A percentile compares a stretch with the other conserved stretches of the same genome.
phyloP scores from a whole-genome alignment of 2,797 vertebrate species.

The Crypturellus tataupa region DNA sequence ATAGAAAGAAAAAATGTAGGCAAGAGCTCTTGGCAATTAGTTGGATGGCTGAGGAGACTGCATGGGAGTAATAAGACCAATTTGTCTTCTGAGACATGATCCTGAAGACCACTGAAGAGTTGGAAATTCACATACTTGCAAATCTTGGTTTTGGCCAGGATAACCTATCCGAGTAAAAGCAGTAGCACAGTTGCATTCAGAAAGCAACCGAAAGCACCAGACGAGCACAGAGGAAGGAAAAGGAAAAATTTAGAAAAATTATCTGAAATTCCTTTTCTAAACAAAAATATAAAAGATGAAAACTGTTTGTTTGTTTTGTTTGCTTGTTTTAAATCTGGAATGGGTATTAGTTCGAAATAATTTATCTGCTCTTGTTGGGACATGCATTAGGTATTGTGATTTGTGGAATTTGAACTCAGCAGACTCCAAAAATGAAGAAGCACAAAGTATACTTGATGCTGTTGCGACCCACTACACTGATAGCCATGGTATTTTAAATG shows the following conservation, averaged over 20 bases:
- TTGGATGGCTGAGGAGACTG: not conserved
- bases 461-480: not conserved
- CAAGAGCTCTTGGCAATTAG: not conserved
- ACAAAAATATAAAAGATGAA: not conserved
- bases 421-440: not conserved
- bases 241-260: not conserved
- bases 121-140: not conserved
- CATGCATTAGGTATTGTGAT: not conserved
- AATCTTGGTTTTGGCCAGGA: not conserved
- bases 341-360: not conserved
- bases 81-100: not conserved
- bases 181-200: not conserved
- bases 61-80: not conserved
- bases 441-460: not conserved
- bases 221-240: not conserved
- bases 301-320: not conserved
- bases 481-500: not conserved
- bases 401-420: not conserved
- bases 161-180: not conserved
- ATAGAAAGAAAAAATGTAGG: not conserved
- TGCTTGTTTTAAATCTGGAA: not conserved
- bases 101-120: not conserved
- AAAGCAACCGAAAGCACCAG: not conserved
- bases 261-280: not conserved
- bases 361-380: not conserved